Conservation (phyloP, 2,888 invertebrate species). For the Polydrusus pterygomalis region DNA sequence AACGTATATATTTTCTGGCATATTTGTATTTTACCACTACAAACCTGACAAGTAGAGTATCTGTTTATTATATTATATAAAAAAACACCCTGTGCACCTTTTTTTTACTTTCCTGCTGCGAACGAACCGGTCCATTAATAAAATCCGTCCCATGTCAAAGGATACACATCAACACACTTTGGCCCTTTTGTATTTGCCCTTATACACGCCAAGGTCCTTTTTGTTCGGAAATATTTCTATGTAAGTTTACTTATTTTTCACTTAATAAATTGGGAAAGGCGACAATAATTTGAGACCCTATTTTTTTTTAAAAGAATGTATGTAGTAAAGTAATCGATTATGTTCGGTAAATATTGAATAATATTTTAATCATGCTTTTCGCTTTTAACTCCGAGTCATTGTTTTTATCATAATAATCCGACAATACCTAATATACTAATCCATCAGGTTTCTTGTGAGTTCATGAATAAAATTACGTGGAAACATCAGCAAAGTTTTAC, state of each 20-base stretch:
- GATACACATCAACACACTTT: conserved; percentile 1
- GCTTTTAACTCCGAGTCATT: too few relatives aligned
- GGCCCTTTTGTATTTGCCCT: conserved; percentile 13
- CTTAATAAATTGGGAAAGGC: conserved; percentile 2
- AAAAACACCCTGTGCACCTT: neutral
- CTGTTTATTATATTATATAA: too few relatives aligned
- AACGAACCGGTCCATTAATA: conserved; percentile 35
- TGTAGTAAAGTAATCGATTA: neutral
- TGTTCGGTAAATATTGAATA: too few relatives aligned
- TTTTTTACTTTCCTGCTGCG: conserved; percentile 20
- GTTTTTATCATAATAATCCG: too few relatives aligned
- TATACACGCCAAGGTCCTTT: neutral
- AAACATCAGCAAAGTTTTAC: too few relatives aligned
- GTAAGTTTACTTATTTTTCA: neutral
- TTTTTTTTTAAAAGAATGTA: neutral
- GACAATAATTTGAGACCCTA: neutral
- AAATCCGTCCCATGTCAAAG: conserved; percentile 25
- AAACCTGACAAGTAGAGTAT: too few relatives aligned
- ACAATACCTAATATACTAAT: too few relatives aligned
- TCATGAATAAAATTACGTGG: too few relatives aligned
- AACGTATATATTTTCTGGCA: too few relatives aligned
- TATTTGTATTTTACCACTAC: too few relatives aligned
- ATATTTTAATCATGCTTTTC: neutral
- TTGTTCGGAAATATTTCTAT: conserved; percentile 7
- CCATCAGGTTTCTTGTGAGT: too few relatives aligned